A percentile compares a stretch with the other conserved stretches of the same genome.
phyloP scores from a whole-genome alignment of 37 sponge, comb jelly and placozoan genomes.

The Dysidea cf. avara region DNA sequence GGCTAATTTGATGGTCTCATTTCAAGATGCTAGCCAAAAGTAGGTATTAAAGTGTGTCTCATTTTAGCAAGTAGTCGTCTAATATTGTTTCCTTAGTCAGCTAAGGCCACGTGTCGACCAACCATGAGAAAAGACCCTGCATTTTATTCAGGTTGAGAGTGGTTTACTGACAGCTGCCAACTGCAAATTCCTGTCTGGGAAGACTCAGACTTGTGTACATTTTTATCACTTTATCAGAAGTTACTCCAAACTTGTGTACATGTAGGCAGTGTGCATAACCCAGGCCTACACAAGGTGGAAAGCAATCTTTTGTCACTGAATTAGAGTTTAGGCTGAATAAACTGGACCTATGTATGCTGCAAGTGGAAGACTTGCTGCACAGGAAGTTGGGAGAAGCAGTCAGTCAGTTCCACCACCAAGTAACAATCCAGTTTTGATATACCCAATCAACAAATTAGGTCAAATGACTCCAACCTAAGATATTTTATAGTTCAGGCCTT shows the following conservation, averaged over 20 bases:
- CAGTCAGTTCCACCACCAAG: no score
- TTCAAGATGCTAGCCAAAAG: neutral
- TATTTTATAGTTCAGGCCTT: conserved; percentile 5
- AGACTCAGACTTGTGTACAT: conserved; percentile 27
- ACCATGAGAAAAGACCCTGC: conserved; percentile 30
- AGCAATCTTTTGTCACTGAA: neutral
- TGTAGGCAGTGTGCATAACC: conserved; percentile 19
- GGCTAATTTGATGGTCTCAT: no score
- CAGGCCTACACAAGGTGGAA: conserved; percentile 19
- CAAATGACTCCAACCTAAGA: neutral
- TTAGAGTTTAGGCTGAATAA: conserved; percentile 21
- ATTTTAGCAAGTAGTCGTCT: no score
- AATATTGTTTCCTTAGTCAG: no score
- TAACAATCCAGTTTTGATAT: no score
- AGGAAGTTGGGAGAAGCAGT: no score
- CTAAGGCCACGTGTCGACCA: conserved; percentile 22
- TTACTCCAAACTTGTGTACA: conserved; percentile 22
- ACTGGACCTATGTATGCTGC: no score
- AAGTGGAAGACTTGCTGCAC: no score
- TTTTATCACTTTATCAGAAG: conserved; percentile 22
- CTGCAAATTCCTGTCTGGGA: neutral
- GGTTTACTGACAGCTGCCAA: neutral
- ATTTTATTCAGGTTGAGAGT: conserved; percentile 10
- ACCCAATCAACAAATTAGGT: no score
- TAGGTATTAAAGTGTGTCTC: no score